Conservation (phyloP, 2,113 vertebrate species). For the Sphyrna mokarran region DNA sequence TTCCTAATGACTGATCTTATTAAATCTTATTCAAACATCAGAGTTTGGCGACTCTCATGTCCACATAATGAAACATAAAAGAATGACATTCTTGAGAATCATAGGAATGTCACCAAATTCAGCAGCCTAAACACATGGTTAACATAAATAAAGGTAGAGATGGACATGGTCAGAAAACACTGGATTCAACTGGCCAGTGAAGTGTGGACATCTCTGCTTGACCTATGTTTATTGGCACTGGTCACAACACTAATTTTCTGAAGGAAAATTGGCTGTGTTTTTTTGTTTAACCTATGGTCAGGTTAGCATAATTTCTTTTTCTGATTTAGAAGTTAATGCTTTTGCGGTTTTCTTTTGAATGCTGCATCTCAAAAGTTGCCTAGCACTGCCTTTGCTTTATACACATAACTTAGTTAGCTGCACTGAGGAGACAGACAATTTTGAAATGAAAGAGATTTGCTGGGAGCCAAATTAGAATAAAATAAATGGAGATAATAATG, state of each 20-base stretch:
- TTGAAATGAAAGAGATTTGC: slow-evolving; percentile 20
- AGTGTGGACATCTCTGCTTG: neutral
- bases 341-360: neutral
- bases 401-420: neutral
- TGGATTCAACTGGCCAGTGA: neutral
- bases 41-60: neutral
- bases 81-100: neutral
- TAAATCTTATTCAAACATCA: neutral
- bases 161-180: neutral
- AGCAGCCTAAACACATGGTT: neutral
- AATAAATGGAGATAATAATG: neutral
- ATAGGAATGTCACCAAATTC: neutral
- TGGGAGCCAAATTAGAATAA: slow-evolving; percentile 1
- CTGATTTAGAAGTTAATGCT: neutral
- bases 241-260: neutral
- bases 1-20: neutral
- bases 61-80: neutral
- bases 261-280: neutral
- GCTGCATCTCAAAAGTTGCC: neutral
- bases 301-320: neutral
- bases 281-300: neutral
- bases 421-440: neutral
- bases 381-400: neutral
- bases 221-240: neutral
- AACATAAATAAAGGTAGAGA: neutral